A percentile compares a stretch with the other conserved stretches of the same genome.
phyloP scores from a whole-genome alignment of 2,113 vertebrate genomes.

The Saccopteryx leptura region DNA sequence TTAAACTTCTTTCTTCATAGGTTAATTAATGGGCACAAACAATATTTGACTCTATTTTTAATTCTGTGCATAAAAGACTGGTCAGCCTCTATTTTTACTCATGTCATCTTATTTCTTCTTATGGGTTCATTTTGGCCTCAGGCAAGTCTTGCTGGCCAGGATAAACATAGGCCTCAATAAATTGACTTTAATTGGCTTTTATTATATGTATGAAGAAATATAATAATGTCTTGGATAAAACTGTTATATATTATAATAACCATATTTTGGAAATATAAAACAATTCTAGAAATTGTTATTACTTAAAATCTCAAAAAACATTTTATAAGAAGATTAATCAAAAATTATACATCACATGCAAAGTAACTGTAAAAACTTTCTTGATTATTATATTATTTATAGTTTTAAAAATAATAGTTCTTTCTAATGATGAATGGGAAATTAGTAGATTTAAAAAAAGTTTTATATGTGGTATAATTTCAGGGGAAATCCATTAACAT shows the following conservation, averaged over 20 bases:
- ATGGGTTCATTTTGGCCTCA: not conserved
- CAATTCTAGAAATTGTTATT: not conserved
- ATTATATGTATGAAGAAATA: not conserved
- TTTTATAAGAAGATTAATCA: not conserved
- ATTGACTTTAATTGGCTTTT: slow-evolving; percentile 6
- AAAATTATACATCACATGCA: slow-evolving; percentile 14
- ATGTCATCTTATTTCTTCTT: not conserved
- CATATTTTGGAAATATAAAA: slow-evolving; percentile 35
- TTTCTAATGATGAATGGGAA: not conserved
- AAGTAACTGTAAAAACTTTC: not conserved
- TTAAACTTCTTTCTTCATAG: not conserved
- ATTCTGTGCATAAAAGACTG: not conserved
- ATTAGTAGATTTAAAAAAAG: not conserved
- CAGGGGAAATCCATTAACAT: not conserved
- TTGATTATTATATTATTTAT: not conserved
- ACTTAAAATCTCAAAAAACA: slow-evolving; percentile 21
- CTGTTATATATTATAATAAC: not conserved
- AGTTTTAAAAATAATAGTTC: slow-evolving; percentile 1
- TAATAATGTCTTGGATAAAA: not conserved
- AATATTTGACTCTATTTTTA: slow-evolving; percentile 25
- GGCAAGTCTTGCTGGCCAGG: not conserved
- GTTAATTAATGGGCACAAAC: not conserved
- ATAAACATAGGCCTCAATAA: not conserved
- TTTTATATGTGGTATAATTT: not conserved
- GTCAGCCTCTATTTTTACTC: not conserved